Evolutionary conservation across 2,797 vertebrate genomes (phyloP).

Genomic region (Hippoglossus hippoglossus): DNA sequence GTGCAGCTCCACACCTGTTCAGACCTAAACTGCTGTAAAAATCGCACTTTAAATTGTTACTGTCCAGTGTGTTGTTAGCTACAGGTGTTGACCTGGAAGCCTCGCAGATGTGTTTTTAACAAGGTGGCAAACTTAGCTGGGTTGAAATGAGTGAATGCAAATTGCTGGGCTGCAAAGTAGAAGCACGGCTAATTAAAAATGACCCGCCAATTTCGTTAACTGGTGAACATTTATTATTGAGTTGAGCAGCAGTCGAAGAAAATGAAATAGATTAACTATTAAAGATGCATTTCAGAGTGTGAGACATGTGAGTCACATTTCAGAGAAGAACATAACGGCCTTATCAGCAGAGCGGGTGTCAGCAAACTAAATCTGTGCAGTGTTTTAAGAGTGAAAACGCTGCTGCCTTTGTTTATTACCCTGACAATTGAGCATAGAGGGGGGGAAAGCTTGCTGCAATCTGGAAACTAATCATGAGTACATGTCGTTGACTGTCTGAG

Average conservation of each 20-base stretch:
- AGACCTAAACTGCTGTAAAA: constrained; percentile 44
- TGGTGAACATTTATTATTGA: constrained; percentile 32
- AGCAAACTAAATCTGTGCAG: constrained; percentile 35
- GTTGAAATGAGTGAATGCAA: constrained; percentile 8
- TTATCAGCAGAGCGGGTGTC: constrained; percentile 52
- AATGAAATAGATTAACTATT: background rate
- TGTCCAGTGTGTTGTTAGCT: constrained; percentile 36
- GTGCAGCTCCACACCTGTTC: constrained; percentile 47
- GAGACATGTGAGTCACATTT: constrained; percentile 32
- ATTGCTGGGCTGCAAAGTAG: background rate
- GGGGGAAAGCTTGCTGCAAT: constrained; percentile 21
- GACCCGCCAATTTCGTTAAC: constrained; percentile 10
- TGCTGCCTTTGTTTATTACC: constrained; percentile 1
- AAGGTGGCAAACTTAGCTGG: constrained; percentile 10
- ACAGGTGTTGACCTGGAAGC: constrained; percentile 61
- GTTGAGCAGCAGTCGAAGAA: background rate
- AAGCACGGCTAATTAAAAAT: constrained; percentile 24
- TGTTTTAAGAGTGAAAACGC: constrained; percentile 30
- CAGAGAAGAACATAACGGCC: constrained; percentile 39
- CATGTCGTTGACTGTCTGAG: constrained; percentile 2
- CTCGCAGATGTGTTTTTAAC: constrained; percentile 51
- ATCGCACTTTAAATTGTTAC: constrained; percentile 24
- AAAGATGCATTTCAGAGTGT: constrained; percentile 42
- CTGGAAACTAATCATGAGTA: constrained; percentile 20
- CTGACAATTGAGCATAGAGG: background rate